Percentiles rank a stretch among this genome's conserved stretches.
These are phyloP conservation scores for Myotis davidii DNA, from an alignment of 2,113 vertebrate genomes.

Conservation along the genomic window DNA sequence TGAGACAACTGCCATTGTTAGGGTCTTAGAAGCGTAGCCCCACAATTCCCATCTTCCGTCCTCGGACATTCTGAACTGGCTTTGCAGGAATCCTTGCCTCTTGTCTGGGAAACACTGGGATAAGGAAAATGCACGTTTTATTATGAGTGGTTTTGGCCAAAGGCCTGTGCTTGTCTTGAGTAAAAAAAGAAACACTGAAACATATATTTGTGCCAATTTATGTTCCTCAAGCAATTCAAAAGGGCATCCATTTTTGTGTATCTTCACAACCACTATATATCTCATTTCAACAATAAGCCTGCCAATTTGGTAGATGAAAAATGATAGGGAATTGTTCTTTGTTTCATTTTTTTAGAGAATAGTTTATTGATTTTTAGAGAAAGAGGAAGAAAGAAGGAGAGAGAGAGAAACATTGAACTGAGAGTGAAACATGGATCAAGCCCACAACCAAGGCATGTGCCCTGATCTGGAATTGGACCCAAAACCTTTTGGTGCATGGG, in stretches of 20 bases:
- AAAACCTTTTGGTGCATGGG: not conserved
- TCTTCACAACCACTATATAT: not conserved
- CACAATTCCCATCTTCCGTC: too few species aligned
- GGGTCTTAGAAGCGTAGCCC: not conserved
- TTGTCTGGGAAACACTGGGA: too few species aligned
- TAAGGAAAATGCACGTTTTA: accelerated
- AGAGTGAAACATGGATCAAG: not conserved
- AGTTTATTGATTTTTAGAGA: not conserved
- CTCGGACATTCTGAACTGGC: accelerated
- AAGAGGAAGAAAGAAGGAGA: not conserved
- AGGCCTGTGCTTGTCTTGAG: not conserved
- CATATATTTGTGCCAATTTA: not conserved
- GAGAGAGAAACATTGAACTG: too few species aligned
- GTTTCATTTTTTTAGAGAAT: not conserved
- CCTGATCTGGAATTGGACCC: not conserved
- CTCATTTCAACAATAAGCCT: not conserved
- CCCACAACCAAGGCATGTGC: not conserved
- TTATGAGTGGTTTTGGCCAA: not conserved
- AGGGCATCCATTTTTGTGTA: not conserved
- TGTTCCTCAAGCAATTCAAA: not conserved
- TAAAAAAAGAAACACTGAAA: not conserved
- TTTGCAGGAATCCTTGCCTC: not conserved
- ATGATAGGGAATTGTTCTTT: not conserved
- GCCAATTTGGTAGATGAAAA: not conserved
- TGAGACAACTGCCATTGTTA: not conserved